phyloP scores from a whole-genome alignment of 1,140 invertebrate genomes.

The Ceratoteleas bidentatus region DNA sequence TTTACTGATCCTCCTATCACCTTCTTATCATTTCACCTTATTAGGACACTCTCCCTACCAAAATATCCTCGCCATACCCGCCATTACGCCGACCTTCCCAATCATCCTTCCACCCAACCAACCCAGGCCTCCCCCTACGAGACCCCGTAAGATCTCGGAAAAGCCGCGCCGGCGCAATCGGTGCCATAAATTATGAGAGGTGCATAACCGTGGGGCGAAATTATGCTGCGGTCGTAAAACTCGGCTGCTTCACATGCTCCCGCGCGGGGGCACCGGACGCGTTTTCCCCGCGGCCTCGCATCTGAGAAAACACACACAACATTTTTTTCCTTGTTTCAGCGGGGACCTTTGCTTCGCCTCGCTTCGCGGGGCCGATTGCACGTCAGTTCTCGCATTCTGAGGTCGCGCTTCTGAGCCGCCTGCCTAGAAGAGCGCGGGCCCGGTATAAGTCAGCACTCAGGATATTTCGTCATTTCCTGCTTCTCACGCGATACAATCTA shows the following conservation, averaged over 20 bases:
- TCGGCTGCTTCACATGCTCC: slow-evolving; percentile 10
- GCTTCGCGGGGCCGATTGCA: slow-evolving; percentile 51
- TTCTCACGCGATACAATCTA: slow-evolving; percentile 83
- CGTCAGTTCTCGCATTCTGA: slow-evolving; percentile 71
- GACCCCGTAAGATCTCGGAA: too few species aligned
- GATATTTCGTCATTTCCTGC: slow-evolving; percentile 82
- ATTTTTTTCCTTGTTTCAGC: slow-evolving; percentile 34
- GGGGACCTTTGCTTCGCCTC: slow-evolving; percentile 36
- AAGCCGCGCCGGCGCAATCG: too few species aligned
- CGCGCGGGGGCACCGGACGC: neutral
- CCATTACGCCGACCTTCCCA: too few species aligned
- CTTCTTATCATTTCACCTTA: too few species aligned
- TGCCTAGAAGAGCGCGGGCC: slow-evolving; percentile 68
- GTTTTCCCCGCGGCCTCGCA: neutral
- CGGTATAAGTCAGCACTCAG: slow-evolving; percentile 81
- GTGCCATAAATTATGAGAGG: too few species aligned
- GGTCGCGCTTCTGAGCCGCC: slow-evolving; percentile 72
- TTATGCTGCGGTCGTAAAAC: too few species aligned
- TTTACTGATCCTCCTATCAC: too few species aligned
- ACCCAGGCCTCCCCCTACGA: too few species aligned
- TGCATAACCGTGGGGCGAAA: too few species aligned
- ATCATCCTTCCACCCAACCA: too few species aligned
- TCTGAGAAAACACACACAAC: slow-evolving; percentile 15
- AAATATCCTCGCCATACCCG: too few species aligned
- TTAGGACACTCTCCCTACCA: too few species aligned